Conservation (phyloP, 2,888 invertebrate species). For the Adelphocoris suturalis region DNA sequence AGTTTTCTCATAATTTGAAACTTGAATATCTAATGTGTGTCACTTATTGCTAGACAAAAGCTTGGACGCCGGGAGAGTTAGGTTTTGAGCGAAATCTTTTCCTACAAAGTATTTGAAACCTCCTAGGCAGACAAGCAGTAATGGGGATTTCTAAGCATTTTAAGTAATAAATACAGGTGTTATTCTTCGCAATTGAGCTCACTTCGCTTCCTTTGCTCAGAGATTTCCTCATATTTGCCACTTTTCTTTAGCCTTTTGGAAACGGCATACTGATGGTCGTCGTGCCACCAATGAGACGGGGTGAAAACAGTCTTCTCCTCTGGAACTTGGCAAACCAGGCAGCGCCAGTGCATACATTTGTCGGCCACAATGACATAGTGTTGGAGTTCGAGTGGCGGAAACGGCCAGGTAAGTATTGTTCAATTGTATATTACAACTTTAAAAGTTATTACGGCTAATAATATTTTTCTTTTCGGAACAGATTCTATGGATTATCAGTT, state of each 20-base stretch:
- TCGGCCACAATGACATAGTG: conserved; percentile 96
- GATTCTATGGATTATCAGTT: conserved; percentile 88
- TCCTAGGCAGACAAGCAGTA: too few relatives aligned
- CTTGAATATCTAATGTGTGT: too few relatives aligned
- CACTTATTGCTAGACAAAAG: too few relatives aligned
- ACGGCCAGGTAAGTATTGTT: conserved; percentile 79
- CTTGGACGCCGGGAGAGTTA: too few relatives aligned
- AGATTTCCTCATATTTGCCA: too few relatives aligned
- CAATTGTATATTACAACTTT: neutral
- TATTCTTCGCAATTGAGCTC: too few relatives aligned
- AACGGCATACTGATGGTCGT: conserved; percentile 94
- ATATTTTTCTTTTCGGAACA: conserved; percentile 76
- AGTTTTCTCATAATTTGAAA: neutral
- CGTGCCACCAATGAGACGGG: conserved; percentile 92
- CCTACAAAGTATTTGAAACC: too few relatives aligned
- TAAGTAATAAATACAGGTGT: too few relatives aligned
- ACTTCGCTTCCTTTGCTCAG: too few relatives aligned
- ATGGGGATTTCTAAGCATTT: too few relatives aligned
- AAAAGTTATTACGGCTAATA: too few relatives aligned
- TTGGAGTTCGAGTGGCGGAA: conserved; percentile 97
- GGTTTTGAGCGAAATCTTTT: too few relatives aligned
- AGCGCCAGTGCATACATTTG: conserved; percentile 91
- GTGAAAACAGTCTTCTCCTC: conserved; percentile 89
- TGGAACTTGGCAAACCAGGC: conserved; percentile 87
- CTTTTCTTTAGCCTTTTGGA: conserved; percentile 86